Base-by-base conservation (phyloP, 2,113 vertebrate species). In the Lipophrys pholis region DNA sequence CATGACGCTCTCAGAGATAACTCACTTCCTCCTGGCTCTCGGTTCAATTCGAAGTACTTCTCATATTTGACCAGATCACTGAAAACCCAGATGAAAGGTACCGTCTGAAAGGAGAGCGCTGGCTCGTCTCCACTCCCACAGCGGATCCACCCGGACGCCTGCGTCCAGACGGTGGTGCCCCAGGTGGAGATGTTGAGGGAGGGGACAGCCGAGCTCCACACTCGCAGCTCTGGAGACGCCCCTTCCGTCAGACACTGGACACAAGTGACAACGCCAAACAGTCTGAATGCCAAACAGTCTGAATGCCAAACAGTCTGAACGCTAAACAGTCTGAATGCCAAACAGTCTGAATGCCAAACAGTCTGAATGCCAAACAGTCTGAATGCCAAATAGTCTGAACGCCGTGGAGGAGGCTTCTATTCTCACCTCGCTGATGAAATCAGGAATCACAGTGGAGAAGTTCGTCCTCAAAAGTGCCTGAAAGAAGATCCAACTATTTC, bases 41-140 rank as follows among this genome's bases (percentile, higher is more conserved):
- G 21, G 21, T 4, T 30, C 21, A 30, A 30, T 30, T 30, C 21
- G 4, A 30, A 4, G 21, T 30, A 30, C 21, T 30, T 30, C 21
- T 30, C 21, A 30, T 4, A 30, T 30, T 30, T 30, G 21, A 30
- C 21, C 21, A 4, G 21, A 30, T 2, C 21, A 30, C 21, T 30
- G 21, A 30, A 30, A 30, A 30, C 21, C 21, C n/a, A n/a, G n/a
- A n/a, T 30, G 2, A 30, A 48, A 0, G 8, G 81, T 4, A 87
- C 96, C 92, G 85, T 84, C 85, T 96, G 89, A 76, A 95, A 94
- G 79, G 78, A 89, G 6, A 96, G 84, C 7, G 53, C 16, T 11
- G 80, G 71, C 6, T 46, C 11, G 1, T 49, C 55, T 7, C 63
- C 57, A 48, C 53, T 70, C 0, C 62, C 51, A 0, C 68, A 84